Conservation (phyloP, 2,888 invertebrate genomes). For the Eudemis profundana region DNA sequence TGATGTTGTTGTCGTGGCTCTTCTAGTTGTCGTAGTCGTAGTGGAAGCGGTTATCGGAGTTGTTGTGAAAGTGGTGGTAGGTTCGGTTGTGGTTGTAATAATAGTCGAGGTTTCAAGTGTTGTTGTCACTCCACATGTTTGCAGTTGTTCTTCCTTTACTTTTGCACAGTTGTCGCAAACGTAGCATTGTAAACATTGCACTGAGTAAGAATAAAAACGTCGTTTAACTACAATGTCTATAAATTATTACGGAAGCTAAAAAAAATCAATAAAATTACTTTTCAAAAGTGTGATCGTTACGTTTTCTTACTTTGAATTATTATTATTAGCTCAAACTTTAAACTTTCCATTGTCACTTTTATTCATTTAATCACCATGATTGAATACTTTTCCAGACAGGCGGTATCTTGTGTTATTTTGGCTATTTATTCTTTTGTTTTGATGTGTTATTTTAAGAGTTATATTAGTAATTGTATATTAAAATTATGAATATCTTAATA, state of each 20-base stretch:
- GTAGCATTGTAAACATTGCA: conserved; percentile 61
- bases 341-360: too few species aligned
- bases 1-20: conserved; percentile 20
- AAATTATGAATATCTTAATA: background rate
- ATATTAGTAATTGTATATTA: background rate
- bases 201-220: conserved; percentile 53
- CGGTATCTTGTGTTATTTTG: too few species aligned
- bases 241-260: background rate
- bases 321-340: too few species aligned
- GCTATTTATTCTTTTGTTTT: too few species aligned
- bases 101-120: background rate
- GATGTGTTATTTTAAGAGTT: background rate
- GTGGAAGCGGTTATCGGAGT: conserved; percentile 13
- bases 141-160: conserved; percentile 50
- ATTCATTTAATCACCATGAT: too few species aligned
- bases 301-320: too few species aligned
- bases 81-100: background rate
- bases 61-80: background rate
- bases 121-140: conserved; percentile 53
- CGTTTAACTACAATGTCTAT: too few species aligned
- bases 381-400: too few species aligned
- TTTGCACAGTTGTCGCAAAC: conserved; percentile 60
- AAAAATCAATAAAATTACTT: background rate
- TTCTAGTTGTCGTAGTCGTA: conserved; percentile 23
- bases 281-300: too few species aligned